Conservation (phyloP, 2,113 vertebrate genomes). For the Scomber colias region DNA sequence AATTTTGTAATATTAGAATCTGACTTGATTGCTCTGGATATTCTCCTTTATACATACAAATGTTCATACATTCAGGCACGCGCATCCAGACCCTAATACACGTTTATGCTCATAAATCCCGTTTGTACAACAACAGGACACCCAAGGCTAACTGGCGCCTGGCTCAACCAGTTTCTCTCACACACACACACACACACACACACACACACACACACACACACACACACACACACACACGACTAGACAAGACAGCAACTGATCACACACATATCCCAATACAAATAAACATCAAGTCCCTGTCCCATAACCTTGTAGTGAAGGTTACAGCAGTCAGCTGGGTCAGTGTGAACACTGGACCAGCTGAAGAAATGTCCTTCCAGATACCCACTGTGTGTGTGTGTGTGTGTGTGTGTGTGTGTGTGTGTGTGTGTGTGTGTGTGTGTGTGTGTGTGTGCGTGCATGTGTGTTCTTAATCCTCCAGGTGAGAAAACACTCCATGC, state of each 20-base stretch:
- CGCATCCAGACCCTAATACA: background rate
- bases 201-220: conserved; percentile 10
- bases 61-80: background rate
- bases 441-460: conserved; percentile 24
- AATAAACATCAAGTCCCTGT: conserved; percentile 74
- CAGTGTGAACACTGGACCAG: conserved; percentile 75
- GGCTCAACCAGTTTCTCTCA: conserved; percentile 77
- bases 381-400: conserved; percentile 73
- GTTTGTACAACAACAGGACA: conserved; percentile 76
- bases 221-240: conserved; percentile 14
- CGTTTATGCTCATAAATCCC: conserved; percentile 34
- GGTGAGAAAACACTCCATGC: conserved; percentile 71
- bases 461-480: conserved; percentile 38
- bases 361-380: conserved; percentile 83
- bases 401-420: conserved; percentile 49
- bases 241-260: conserved; percentile 57
- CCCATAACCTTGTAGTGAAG: conserved; percentile 81
- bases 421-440: conserved; percentile 33
- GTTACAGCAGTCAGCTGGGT: conserved; percentile 78
- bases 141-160: conserved; percentile 71
- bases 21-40: background rate
- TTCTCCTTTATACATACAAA: conserved; percentile 8
- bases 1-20: too few species aligned
- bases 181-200: conserved; percentile 11
- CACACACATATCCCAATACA: conserved; percentile 60